A percentile compares a stretch with the other conserved stretches of the same genome.
Conservation (phyloP, 2,797 vertebrate species). For the Dryobates pubescens region DNA sequence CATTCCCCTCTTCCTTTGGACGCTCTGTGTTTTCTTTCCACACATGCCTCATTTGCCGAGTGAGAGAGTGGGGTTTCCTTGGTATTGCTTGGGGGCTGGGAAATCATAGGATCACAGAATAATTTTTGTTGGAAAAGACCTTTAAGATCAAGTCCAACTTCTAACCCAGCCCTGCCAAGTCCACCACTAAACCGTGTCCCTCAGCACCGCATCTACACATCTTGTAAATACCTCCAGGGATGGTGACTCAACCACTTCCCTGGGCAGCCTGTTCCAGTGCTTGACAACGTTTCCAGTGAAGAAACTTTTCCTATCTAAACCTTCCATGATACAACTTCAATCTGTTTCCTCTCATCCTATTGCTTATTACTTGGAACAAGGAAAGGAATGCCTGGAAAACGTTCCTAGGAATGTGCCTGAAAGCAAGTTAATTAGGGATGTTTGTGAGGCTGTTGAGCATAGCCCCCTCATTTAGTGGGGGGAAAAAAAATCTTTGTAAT, state of each 20-base stretch:
- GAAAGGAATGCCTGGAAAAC: conserved; percentile 36
- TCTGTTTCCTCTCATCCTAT: neutral
- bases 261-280: neutral
- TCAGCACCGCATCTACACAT: neutral
- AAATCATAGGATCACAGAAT: neutral
- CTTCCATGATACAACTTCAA: neutral
- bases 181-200: neutral
- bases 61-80: conserved; percentile 28
- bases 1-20: neutral
- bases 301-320: neutral
- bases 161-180: neutral
- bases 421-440: conserved; percentile 48
- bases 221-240: neutral
- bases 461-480: conserved; percentile 21
- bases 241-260: neutral
- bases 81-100: neutral
- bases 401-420: conserved; percentile 35
- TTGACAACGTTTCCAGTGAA: neutral
- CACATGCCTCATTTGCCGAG: neutral
- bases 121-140: neutral
- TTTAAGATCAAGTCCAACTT: neutral
- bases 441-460: conserved; percentile 47
- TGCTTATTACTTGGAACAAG: neutral
- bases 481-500: neutral
- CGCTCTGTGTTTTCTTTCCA: conserved; percentile 20